phyloP scores from a whole-genome alignment of 2,888 invertebrate genomes.

The Apamea sordens region DNA sequence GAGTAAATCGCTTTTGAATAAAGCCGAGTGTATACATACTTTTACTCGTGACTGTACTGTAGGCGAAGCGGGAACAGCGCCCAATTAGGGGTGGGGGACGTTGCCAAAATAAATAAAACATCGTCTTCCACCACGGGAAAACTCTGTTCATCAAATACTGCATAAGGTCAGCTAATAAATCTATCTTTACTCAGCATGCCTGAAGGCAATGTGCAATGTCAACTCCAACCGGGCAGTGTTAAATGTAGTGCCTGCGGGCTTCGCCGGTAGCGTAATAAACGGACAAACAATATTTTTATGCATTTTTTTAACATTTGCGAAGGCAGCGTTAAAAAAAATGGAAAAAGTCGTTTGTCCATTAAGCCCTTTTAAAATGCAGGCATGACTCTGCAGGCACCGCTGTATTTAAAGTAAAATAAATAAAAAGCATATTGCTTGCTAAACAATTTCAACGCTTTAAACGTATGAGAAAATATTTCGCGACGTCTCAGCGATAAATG shows the following conservation, averaged over 20 bases:
- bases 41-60: too few species aligned
- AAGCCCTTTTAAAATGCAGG: neutral
- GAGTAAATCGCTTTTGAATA: too few species aligned
- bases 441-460: neutral
- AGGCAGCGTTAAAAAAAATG: neutral
- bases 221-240: neutral
- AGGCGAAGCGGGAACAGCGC: neutral
- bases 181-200: neutral
- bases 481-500: neutral
- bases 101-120: slow-evolving; percentile 5
- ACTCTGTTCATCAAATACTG: neutral
- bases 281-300: neutral
- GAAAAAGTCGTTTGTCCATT: neutral
- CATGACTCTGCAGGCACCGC: neutral
- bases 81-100: neutral
- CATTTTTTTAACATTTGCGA: neutral
- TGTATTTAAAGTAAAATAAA: too few species aligned
- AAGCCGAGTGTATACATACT: too few species aligned
- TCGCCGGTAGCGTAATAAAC: neutral
- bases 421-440: too few species aligned
- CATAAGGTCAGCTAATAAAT: neutral
- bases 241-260: neutral
- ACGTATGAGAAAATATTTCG: neutral
- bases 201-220: neutral
- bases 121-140: neutral